Evolutionary conservation across 2,797 vertebrate species (phyloP).

Genomic region (Macroramphosus scolopax): DNA sequence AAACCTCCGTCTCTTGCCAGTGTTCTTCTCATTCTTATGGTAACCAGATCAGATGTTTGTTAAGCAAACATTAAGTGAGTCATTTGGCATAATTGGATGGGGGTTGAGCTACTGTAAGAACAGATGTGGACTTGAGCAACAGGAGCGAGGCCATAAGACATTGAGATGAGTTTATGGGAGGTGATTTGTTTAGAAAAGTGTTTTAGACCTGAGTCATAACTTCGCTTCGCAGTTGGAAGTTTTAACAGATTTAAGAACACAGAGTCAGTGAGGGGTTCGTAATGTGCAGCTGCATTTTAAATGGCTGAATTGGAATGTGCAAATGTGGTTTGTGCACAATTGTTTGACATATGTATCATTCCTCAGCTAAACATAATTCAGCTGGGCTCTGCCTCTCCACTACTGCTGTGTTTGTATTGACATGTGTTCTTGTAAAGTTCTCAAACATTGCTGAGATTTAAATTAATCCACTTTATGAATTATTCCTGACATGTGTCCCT

Average conservation of each 20-base stretch:
- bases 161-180: constrained; percentile 19
- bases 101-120: constrained; percentile 53
- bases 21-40: constrained; percentile 27
- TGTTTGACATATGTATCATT: constrained; percentile 14
- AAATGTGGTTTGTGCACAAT: constrained; percentile 13
- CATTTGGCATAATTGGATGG: constrained; percentile 56
- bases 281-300: constrained; percentile 1
- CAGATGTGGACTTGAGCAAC: constrained; percentile 35
- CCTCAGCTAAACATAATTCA: constrained; percentile 11
- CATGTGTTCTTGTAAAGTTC: neutral
- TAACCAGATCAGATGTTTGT: constrained; percentile 48
- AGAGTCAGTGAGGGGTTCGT: constrained; percentile 10
- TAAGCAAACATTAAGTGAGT: constrained; percentile 55
- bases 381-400: neutral
- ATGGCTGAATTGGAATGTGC: constrained; percentile 5
- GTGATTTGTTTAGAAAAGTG: constrained; percentile 7
- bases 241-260: constrained; percentile 9
- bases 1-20: constrained; percentile 11
- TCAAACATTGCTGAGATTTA: neutral
- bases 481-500: constrained; percentile 1
- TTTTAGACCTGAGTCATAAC: constrained; percentile 25
- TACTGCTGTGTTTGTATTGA: neutral
- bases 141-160: constrained; percentile 15
- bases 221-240: constrained; percentile 11
- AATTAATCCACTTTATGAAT: neutral